phyloP scores from a whole-genome alignment of 1,140 invertebrate species.

The Anagrus nilaparvatae region DNA sequence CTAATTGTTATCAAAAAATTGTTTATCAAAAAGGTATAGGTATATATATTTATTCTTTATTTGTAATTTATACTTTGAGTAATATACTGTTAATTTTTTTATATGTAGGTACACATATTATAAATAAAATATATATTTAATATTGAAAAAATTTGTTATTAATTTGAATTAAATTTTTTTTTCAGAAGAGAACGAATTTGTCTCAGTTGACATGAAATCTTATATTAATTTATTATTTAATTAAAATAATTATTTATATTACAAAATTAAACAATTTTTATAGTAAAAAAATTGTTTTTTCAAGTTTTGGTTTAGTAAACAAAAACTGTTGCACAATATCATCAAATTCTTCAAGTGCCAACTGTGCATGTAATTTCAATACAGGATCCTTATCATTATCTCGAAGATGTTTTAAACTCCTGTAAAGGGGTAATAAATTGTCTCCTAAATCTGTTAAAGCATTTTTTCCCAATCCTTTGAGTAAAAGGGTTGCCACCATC shows the following conservation, averaged over 20 bases:
- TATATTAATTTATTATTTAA: not conserved
- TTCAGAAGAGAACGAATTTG: not conserved
- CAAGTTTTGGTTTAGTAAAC: constrained; percentile 45
- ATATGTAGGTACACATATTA: too few relatives aligned
- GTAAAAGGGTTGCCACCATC: constrained; percentile 57
- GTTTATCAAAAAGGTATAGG: too few relatives aligned
- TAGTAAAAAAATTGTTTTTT: constrained; percentile 47
- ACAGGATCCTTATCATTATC: constrained; percentile 55
- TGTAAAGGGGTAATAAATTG: constrained; percentile 58
- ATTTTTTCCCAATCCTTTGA: constrained; percentile 63
- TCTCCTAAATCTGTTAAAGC: constrained; percentile 53
- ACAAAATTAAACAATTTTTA: constrained; percentile 9
- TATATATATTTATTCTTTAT: too few relatives aligned
- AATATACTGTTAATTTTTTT: too few relatives aligned
- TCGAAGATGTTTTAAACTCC: constrained; percentile 55
- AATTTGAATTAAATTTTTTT: not conserved
- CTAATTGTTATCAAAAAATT: too few relatives aligned
- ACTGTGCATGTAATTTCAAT: constrained; percentile 58
- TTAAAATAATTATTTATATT: constrained; percentile 2
- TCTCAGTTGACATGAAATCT: not conserved
- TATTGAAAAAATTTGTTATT: not conserved
- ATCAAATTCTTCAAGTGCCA: constrained; percentile 68
- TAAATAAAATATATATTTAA: not conserved
- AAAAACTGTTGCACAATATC: constrained; percentile 55
- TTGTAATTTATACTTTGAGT: too few relatives aligned